Evolutionary conservation across 2,888 invertebrate species (phyloP).

Genomic region (Trichopria drosophilae): DNA sequence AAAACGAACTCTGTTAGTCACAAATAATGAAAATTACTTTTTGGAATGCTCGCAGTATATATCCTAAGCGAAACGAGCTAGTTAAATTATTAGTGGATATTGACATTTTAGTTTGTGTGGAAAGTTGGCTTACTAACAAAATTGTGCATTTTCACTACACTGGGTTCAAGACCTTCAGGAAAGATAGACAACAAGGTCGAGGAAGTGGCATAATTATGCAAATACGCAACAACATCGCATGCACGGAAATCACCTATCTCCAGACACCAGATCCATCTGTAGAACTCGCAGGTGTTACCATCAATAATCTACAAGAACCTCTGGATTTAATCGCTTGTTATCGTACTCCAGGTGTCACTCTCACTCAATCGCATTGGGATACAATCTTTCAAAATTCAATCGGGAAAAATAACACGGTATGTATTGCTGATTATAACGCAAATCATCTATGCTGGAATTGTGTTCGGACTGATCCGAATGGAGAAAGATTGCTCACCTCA

Average conservation of each 20-base stretch:
- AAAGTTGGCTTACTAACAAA: too few species aligned
- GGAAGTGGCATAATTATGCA: too few species aligned
- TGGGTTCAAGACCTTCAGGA: too few species aligned
- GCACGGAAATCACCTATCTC: not conserved
- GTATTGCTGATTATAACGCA: not conserved
- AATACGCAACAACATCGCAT: not conserved
- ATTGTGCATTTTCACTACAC: too few species aligned
- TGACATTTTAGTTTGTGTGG: too few species aligned
- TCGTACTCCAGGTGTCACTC: not conserved
- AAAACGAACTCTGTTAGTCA: too few species aligned
- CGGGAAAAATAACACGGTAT: not conserved
- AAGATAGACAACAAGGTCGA: too few species aligned
- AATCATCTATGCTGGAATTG: not conserved
- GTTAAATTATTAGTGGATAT: too few species aligned
- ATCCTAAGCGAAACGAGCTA: too few species aligned
- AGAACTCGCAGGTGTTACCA: not conserved
- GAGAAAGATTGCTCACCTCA: too few species aligned
- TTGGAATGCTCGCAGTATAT: too few species aligned
- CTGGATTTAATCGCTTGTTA: not conserved
- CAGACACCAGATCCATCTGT: not conserved
- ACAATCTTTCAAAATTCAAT: constrained; percentile 2
- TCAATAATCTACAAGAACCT: not conserved
- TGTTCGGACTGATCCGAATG: not conserved
- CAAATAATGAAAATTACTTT: too few species aligned
- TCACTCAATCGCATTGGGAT: not conserved